Base-by-base conservation (phyloP, 2,797 vertebrate species). In the Adrianichthys oophorus region DNA sequence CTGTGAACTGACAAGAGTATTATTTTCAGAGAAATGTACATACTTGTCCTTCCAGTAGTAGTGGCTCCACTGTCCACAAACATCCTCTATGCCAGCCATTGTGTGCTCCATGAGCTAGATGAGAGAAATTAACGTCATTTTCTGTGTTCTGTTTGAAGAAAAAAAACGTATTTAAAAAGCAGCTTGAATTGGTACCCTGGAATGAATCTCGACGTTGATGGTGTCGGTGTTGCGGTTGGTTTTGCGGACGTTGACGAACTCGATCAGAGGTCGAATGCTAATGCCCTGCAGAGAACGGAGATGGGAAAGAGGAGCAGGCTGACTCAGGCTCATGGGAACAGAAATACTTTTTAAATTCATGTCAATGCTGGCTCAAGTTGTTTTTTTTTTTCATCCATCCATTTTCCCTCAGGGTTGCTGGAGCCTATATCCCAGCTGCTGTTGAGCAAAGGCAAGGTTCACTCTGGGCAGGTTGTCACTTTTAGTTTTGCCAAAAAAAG, bases 41-140 rank as follows among this genome's bases (percentile, higher is more conserved):
- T 95, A 98, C 98, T 97, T 98, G 89, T 99, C 97, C 91, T 95
- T 98, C 95, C 95, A 96, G 72, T 95, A 98, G 87, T 94, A 96
- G 87, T 96, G 98, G 78, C 95, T 94, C 97, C 96, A 99, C 43
- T 98, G 98, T 79, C 98, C 98, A 68, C 97, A 99, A 0, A 99
- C 91, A 78, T 99, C 97, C 88, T 98, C 98, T 74, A 99, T 92
- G 16, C 96, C 98, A 48, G 94, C 94, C 48, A 97, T 90, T 43
- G 95, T 93, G 0, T 99, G 97, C 68, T 98, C 97, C 89, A 98
- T 96, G 78, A 97, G 91, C 97, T 98, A 85, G 72, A 78, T 46
- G 72, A 14, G 68, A 37, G 32, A 37, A 37, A 12, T 37, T 3
- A 12, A 37, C 32, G 13, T 37, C 12, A 37, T 10, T 13, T 13